A percentile compares a stretch with the other conserved stretches of the same genome.
Evolutionary conservation across 2,888 invertebrate species (phyloP).

Genomic region (Copidosoma aretas): DNA sequence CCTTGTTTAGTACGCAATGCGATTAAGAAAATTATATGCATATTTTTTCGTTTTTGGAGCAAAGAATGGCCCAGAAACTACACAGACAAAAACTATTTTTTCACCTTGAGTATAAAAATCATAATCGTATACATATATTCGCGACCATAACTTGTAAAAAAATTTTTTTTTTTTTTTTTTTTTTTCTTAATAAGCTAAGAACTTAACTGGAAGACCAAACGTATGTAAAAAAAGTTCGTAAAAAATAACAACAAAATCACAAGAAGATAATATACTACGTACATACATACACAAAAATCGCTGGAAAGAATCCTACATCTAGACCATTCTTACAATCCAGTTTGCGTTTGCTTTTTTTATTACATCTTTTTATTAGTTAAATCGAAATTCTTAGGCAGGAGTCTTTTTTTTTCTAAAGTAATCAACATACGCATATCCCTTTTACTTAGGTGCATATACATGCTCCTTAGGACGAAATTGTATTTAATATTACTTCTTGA

Average conservation of each 20-base stretch:
- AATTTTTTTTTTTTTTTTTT: neutral
- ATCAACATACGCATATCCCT: conserved; percentile 35
- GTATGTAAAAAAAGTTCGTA: conserved; percentile 22
- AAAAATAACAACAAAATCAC: conserved; percentile 13
- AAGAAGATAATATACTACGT: conserved; percentile 11
- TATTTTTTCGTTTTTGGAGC: conserved; percentile 47
- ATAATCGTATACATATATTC: conserved; percentile 10
- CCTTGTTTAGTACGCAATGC: conserved; percentile 52
- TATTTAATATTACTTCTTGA: conserved; percentile 20
- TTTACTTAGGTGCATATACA: conserved; percentile 28
- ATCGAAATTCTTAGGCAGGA: conserved; percentile 41
- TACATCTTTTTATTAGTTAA: conserved; percentile 23
- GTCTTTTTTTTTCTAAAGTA: conserved; percentile 33
- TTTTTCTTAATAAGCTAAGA: conserved; percentile 11
- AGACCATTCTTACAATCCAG: conserved; percentile 36
- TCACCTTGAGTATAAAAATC: conserved; percentile 5
- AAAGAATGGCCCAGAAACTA: conserved; percentile 52
- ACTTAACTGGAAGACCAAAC: conserved; percentile 33
- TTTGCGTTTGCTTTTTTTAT: conserved; percentile 15
- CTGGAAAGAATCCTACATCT: conserved; percentile 17
- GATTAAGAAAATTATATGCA: conserved; percentile 53
- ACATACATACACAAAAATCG: conserved; percentile 1
- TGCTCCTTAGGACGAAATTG: conserved; percentile 33
- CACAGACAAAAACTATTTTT: conserved; percentile 19
- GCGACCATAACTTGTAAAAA: conserved; percentile 2